Conservation (phyloP, 2,797 vertebrate genomes). For the Spheniscus humboldti region DNA sequence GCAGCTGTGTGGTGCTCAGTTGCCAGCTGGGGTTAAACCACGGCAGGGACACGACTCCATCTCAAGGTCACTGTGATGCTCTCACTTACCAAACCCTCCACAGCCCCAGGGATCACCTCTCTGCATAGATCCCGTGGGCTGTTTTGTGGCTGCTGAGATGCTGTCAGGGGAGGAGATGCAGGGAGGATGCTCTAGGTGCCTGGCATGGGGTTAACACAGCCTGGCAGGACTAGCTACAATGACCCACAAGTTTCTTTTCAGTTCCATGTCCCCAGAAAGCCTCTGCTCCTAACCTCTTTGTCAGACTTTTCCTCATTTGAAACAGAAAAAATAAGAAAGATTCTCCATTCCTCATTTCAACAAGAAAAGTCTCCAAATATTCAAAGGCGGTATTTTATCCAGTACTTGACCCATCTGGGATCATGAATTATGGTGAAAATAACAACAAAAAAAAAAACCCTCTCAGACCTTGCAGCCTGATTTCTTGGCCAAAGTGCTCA, state of each 20-base stretch:
- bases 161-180: background rate
- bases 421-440: background rate
- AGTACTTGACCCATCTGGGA: background rate
- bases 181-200: background rate
- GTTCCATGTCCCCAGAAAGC: background rate
- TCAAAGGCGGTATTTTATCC: background rate
- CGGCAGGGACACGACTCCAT: background rate
- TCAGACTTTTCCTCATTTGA: background rate
- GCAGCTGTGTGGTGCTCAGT: too few relatives aligned
- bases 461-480: background rate
- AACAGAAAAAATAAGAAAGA: background rate
- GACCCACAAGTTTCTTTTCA: background rate
- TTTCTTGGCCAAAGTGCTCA: background rate
- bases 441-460: background rate
- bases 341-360: background rate
- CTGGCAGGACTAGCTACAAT: background rate
- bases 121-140: background rate
- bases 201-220: rapidly evolving
- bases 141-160: background rate
- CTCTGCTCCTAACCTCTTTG: background rate
- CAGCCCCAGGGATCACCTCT: background rate
- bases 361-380: background rate
- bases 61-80: background rate
- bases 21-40: too few relatives aligned
- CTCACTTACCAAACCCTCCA: background rate